Evolutionary conservation across 1,140 invertebrate species (phyloP), one percentile per base, ranked within the genome.

Genomic region (Drosophila ficusphila): DNA sequence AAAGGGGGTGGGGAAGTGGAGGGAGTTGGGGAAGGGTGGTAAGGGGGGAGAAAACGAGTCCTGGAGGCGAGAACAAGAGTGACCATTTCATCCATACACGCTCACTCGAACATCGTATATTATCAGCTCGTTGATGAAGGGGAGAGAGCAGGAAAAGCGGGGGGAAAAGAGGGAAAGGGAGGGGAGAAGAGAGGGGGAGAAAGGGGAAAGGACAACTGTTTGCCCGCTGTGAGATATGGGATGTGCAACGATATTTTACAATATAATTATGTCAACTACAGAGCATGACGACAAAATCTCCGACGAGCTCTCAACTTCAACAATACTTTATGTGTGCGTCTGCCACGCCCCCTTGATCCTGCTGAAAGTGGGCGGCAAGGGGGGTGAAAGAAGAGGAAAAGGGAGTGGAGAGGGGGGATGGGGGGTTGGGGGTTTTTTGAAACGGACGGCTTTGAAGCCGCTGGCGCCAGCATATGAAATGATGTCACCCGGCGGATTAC

Each of bases 191-290:
- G 6, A 12, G 9, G 0, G 19, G 3, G 12, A 12, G 9, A 6
- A 3, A 1, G 11, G 19, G 9, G 9, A 6, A 14, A 18, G n/a
- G 25, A 0, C 0, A 0, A 7, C 4, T 4, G 56, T 4, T 23
- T 18, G 23, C 16, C 36, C 9, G 27, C 51, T 29, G 51, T 23
- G 49, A 38, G 60, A 34, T 53, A 46, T 39, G 53, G 58, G 61
- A 47, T 75, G 70, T 75, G 75, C 60, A 79, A 79, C 70, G 65
- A 83, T 86, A 83, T 83, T 83, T 86, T 79, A 83, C 79, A 86
- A 86, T 83, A 83, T 83, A 83, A 83, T 85, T 83, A 85, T 85
- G 79, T 85, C 79, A 83, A 76, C 76, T 85, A 51, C 79, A 85
- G 71, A 76, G 71, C 46, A 69, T 73, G 70, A 72, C 56, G 71